phyloP scores from a whole-genome alignment of 2,888 invertebrate species.

The Anaspis maculata region DNA sequence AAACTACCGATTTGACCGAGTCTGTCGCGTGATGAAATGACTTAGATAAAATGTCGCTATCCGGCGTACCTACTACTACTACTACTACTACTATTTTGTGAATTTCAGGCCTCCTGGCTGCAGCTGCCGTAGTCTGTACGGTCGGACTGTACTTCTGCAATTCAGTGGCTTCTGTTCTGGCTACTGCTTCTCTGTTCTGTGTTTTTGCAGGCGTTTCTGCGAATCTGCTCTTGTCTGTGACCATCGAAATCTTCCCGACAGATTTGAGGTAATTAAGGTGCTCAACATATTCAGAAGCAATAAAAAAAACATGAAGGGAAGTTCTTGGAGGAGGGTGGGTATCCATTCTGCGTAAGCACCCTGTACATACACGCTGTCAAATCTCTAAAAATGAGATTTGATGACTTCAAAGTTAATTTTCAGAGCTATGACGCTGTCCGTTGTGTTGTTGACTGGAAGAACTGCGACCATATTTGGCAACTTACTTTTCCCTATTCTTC shows the following conservation, averaged over 20 bases:
- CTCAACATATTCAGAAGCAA: background rate
- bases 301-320: too few relatives aligned
- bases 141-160: background rate
- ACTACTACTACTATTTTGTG: too few relatives aligned
- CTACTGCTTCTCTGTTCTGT: conserved; percentile 18
- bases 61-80: too few relatives aligned
- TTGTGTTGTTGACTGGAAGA: conserved; percentile 61
- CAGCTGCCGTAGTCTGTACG: background rate
- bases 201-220: conserved; percentile 46
- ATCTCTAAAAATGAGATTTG: too few relatives aligned
- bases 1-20: too few relatives aligned
- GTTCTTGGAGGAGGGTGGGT: too few relatives aligned
- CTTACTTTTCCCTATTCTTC: conserved; percentile 58
- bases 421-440: conserved; percentile 63
- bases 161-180: conserved; percentile 19
- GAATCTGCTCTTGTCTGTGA: conserved; percentile 54
- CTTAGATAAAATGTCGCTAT: too few relatives aligned
- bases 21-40: too few relatives aligned
- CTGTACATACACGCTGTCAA: too few relatives aligned
- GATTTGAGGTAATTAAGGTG: conserved; percentile 49
- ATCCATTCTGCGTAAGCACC: too few relatives aligned
- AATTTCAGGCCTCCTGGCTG: too few relatives aligned
- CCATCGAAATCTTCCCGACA: conserved; percentile 59
- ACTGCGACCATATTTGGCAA: conserved; percentile 62
- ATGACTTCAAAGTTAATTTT: conserved; percentile 14